Percentiles rank a stretch among this genome's conserved stretches.
Conservation (phyloP, 2,888 invertebrate genomes). For the Plutella xylostella region DNA sequence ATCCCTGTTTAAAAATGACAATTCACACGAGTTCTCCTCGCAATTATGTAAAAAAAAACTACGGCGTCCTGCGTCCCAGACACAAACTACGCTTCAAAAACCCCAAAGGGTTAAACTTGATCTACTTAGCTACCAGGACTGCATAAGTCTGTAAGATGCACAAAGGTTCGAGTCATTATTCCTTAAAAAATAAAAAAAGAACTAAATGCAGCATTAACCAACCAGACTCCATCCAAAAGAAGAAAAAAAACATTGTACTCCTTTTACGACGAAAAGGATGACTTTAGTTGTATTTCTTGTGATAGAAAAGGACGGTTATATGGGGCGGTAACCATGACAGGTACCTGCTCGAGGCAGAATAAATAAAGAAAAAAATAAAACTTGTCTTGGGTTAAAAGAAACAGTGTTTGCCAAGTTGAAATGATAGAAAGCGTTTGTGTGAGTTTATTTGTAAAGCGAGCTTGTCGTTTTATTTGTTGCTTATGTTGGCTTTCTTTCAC, state of each 20-base stretch:
- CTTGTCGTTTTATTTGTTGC: too few species aligned
- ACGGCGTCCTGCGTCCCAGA: background rate
- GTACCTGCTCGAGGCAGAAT: background rate
- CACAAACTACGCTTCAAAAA: background rate
- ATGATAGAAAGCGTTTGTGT: too few species aligned
- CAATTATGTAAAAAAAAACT: background rate
- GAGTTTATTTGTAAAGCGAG: too few species aligned
- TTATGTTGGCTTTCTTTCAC: too few species aligned
- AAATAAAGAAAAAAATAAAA: constrained; percentile 1
- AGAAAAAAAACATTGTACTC: background rate
- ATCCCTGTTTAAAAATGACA: too few species aligned
- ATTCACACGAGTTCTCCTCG: background rate
- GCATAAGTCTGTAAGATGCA: constrained; percentile 26
- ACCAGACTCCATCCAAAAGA: background rate
- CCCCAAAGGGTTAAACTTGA: constrained; percentile 34
- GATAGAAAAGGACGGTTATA: constrained; percentile 6
- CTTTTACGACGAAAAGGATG: constrained; percentile 8
- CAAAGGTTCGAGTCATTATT: constrained; percentile 5
- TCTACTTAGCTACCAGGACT: constrained; percentile 42
- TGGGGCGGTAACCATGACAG: constrained; percentile 3
- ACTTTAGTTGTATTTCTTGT: too few species aligned
- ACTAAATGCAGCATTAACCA: background rate
- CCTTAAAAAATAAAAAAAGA: background rate
- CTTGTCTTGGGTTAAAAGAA: too few species aligned
- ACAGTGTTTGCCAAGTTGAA: too few species aligned